Evolutionary conservation across 2,797 vertebrate genomes (phyloP).

Genomic region (Trematomus bernacchii): DNA sequence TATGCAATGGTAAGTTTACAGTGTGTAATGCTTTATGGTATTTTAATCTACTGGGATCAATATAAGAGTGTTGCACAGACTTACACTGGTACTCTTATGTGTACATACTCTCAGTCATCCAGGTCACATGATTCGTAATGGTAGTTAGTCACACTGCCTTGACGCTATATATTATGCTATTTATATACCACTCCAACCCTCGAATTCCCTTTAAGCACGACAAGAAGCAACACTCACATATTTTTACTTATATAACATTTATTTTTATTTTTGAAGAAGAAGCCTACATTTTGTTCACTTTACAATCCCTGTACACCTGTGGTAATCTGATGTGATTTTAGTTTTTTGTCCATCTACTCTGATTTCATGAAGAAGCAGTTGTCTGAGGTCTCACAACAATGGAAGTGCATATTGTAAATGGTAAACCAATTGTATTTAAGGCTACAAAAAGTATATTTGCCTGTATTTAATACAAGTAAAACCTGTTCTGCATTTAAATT

Average conservation of each 20-base stretch:
- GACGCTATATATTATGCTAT: not conserved
- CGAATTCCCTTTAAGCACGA: not conserved
- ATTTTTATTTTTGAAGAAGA: not conserved
- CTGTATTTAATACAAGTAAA: too few species aligned
- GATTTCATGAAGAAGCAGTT: too few species aligned
- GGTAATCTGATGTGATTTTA: not conserved
- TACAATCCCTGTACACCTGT: not conserved
- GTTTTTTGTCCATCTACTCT: too few species aligned
- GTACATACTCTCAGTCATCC: slow-evolving; percentile 7
- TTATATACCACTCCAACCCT: not conserved
- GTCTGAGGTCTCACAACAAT: too few species aligned
- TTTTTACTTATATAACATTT: too few species aligned
- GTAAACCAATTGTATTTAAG: too few species aligned
- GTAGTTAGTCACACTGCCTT: slow-evolving; percentile 3
- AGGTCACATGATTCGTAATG: slow-evolving; percentile 31
- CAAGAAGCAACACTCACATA: not conserved
- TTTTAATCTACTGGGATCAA: slow-evolving; percentile 55
- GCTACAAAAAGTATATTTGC: too few species aligned
- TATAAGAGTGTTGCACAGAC: slow-evolving; percentile 8
- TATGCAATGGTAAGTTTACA: slow-evolving; percentile 5
- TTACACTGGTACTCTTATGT: slow-evolving; percentile 5
- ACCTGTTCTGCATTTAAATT: too few species aligned
- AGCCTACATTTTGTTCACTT: not conserved
- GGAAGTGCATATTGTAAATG: too few species aligned
- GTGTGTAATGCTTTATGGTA: slow-evolving; percentile 58